phyloP scores from a whole-genome alignment of 2,797 vertebrate genomes.

The Momotus momota region DNA sequence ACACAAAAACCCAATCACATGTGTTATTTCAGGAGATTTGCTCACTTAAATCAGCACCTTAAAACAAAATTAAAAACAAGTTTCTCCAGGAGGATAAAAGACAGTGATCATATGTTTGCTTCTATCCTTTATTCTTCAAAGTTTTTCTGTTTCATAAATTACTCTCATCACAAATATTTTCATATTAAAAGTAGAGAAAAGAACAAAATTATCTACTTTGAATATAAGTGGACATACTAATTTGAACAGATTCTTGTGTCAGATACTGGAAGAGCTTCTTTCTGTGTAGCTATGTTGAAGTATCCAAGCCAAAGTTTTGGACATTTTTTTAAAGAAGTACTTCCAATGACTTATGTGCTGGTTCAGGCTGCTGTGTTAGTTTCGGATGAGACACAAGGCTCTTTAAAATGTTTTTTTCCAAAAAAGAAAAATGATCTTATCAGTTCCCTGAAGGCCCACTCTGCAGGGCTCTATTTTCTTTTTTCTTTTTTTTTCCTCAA shows the following conservation, averaged over 20 bases:
- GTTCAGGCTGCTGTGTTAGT: background rate
- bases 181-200: conserved; percentile 1
- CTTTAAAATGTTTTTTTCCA: background rate
- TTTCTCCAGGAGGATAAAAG: conserved; percentile 19
- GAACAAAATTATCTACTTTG: conserved; percentile 16
- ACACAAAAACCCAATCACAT: background rate
- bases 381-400: background rate
- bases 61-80: conserved; percentile 23
- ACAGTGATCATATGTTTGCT: background rate
- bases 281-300: background rate
- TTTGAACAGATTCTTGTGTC: conserved; percentile 20
- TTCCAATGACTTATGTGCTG: background rate
- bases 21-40: background rate
- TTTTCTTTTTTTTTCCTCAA: background rate
- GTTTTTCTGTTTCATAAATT: conserved; percentile 15
- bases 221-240: background rate
- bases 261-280: conserved; percentile 32
- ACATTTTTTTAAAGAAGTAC: conserved; percentile 7
- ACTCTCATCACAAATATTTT: conserved; percentile 23
- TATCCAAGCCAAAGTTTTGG: conserved; percentile 7
- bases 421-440: conserved; percentile 21
- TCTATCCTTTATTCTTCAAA: conserved; percentile 17
- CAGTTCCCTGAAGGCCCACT: conserved; percentile 62
- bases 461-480: conserved; percentile 41
- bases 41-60: conserved; percentile 3